These are phyloP conservation scores for Cynaeus angustus DNA, from an alignment of 2,888 invertebrate species.

Conservation along the genomic window DNA sequence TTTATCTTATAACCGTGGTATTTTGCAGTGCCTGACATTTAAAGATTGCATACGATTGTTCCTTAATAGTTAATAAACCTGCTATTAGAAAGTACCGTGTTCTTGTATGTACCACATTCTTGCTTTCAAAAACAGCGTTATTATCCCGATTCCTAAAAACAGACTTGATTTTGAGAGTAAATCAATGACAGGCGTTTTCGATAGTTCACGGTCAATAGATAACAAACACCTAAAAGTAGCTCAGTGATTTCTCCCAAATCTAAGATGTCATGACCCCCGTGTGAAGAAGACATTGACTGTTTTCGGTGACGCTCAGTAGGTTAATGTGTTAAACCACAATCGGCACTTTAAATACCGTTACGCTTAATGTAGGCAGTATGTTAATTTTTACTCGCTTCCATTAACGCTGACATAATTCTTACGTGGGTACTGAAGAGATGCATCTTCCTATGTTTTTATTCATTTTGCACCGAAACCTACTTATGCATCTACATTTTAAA, in stretches of 20 bases:
- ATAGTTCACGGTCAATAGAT: constrained; percentile 13
- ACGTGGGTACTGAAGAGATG: not conserved
- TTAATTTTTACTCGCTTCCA: constrained; percentile 24
- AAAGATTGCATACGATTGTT: constrained; percentile 47
- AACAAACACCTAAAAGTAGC: not conserved
- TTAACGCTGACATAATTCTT: constrained; percentile 11
- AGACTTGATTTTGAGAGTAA: too few relatives aligned
- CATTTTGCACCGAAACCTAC: not conserved
- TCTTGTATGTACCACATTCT: constrained; percentile 28
- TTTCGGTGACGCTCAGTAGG: constrained; percentile 34
- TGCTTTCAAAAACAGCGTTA: constrained; percentile 2
- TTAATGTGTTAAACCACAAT: constrained; percentile 40
- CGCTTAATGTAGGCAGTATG: constrained; percentile 29
- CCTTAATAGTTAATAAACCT: constrained; percentile 36
- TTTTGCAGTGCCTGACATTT: constrained; percentile 43
- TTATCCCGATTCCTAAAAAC: not conserved
- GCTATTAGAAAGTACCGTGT: constrained; percentile 39
- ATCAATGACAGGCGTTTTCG: constrained; percentile 18
- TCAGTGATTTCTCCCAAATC: not conserved
- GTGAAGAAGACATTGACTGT: constrained; percentile 27
- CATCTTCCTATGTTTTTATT: not conserved
- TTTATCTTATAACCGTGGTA: constrained; percentile 27
- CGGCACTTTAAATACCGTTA: constrained; percentile 45
- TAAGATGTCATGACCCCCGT: not conserved
- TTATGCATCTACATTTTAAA: constrained; percentile 19